Percentiles rank a stretch among this genome's conserved stretches.
Evolutionary conservation across 2,797 vertebrate species (phyloP).

Genomic region (Morus bassanus): DNA sequence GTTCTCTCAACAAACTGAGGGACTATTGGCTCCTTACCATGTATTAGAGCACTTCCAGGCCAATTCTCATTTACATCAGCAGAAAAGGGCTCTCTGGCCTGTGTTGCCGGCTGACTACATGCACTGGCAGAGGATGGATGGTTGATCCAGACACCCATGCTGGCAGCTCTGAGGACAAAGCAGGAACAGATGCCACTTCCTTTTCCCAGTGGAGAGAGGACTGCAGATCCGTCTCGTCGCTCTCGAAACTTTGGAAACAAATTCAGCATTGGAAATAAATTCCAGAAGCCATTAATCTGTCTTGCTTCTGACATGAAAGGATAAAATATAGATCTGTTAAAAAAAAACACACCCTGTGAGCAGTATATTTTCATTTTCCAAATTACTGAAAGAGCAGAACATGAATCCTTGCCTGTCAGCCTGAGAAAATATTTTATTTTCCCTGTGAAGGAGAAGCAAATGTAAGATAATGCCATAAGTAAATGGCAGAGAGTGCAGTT

Average conservation of each 20-base stretch:
- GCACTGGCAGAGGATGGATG: background rate
- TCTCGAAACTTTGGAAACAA: constrained; percentile 56
- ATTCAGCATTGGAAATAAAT: constrained; percentile 61
- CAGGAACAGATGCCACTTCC: constrained; percentile 47
- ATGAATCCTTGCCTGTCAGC: constrained; percentile 61
- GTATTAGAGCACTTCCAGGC: background rate
- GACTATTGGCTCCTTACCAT: background rate
- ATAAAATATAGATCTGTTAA: constrained; percentile 59
- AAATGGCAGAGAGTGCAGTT: background rate
- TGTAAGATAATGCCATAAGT: background rate
- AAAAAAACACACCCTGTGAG: constrained; percentile 44
- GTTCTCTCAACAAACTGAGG: background rate
- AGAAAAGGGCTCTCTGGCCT: constrained; percentile 30
- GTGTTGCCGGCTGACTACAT: background rate
- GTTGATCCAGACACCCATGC: background rate
- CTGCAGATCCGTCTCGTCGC: background rate
- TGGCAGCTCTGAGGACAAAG: constrained; percentile 43
- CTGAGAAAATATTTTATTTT: constrained; percentile 61
- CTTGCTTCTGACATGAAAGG: constrained; percentile 48
- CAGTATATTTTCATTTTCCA: constrained; percentile 65
- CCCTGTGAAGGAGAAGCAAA: background rate
- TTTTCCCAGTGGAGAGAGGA: constrained; percentile 2
- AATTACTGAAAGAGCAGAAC: constrained; percentile 63
- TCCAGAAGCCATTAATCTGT: constrained; percentile 65
- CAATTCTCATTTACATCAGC: constrained; percentile 33